Evolutionary conservation across 2,797 vertebrate species (phyloP).

Genomic region (Melanotaenia maccullochi): DNA sequence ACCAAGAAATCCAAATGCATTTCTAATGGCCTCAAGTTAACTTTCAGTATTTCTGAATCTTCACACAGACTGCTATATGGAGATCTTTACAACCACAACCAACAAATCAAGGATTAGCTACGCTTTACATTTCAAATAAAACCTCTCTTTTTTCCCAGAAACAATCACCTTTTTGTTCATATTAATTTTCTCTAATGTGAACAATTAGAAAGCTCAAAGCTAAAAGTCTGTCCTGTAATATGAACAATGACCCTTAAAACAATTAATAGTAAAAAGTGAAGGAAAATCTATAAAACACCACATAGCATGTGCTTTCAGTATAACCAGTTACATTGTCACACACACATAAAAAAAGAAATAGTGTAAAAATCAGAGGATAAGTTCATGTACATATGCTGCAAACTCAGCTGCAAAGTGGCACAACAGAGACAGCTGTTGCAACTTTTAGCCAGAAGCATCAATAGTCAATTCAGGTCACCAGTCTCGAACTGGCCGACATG

Average conservation of each 20-base stretch:
- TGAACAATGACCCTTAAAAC: background rate
- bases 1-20: slow-evolving; percentile 15
- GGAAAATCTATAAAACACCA: background rate
- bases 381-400: slow-evolving; percentile 10
- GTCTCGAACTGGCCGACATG: slow-evolving; percentile 26
- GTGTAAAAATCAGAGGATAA: background rate
- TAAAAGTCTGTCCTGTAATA: background rate
- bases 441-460: slow-evolving; percentile 45
- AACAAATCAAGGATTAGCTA: background rate
- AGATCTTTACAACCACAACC: background rate
- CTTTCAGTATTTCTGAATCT: background rate
- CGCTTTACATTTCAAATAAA: background rate
- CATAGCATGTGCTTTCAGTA: background rate
- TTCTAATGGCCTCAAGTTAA: background rate
- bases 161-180: background rate
- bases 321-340: slow-evolving; percentile 9
- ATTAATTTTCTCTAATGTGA: background rate
- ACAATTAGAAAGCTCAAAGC: background rate
- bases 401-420: slow-evolving; percentile 25
- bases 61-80: background rate
- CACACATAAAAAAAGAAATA: background rate
- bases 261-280: background rate
- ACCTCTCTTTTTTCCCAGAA: background rate
- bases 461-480: slow-evolving; percentile 65
- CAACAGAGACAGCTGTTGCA: slow-evolving; percentile 16